These are phyloP conservation scores for Onchidella celtica DNA, from an alignment of 2,888 invertebrate genomes.

Conservation along the genomic window DNA sequence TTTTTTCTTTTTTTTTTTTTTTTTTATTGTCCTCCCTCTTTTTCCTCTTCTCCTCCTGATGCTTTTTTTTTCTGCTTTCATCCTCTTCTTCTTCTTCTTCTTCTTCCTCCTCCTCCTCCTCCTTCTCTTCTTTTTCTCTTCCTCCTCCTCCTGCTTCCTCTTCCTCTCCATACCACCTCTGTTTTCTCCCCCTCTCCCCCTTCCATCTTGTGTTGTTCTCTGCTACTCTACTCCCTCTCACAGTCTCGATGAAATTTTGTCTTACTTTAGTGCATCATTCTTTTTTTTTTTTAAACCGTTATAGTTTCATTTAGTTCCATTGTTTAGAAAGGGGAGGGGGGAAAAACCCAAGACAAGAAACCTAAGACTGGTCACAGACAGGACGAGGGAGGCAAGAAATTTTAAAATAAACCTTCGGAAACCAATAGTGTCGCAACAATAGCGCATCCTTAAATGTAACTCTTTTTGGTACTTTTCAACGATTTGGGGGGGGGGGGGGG, in stretches of 20 bases:
- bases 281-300: background rate
- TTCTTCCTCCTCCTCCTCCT: slow-evolving; percentile 16
- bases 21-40: background rate
- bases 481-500: too few relatives aligned
- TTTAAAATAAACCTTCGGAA: too few relatives aligned
- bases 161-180: background rate
- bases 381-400: too few relatives aligned
- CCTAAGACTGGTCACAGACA: too few relatives aligned
- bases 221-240: too few relatives aligned
- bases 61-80: background rate
- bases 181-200: background rate
- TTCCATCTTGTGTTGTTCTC: background rate
- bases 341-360: too few relatives aligned
- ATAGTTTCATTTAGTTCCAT: background rate
- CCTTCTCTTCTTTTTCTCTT: slow-evolving; percentile 18
- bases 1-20: background rate
- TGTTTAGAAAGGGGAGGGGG: too few relatives aligned
- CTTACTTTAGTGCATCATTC: background rate
- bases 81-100: background rate
- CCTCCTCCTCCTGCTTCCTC: background rate
- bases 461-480: too few relatives aligned
- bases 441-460: too few relatives aligned
- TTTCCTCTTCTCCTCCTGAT: too few relatives aligned
- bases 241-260: too few relatives aligned
- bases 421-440: too few relatives aligned